Evolutionary conservation across 2,113 vertebrate species (phyloP), one percentile per base, ranked within the genome.

Genomic region (Neogale vison): DNA sequence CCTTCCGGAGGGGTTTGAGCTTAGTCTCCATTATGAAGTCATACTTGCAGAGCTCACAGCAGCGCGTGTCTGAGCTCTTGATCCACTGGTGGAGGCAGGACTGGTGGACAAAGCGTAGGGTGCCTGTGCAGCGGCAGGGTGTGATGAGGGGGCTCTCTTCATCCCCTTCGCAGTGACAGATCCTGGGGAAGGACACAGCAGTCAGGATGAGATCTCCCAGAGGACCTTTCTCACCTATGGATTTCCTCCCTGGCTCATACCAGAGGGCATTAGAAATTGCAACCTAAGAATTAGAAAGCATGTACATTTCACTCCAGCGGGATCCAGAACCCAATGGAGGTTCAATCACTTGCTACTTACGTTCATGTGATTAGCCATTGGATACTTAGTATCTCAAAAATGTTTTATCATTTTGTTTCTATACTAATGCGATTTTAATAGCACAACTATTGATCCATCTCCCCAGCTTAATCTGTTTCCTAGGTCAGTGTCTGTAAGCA

Each of bases 151-250:
- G 99, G 84, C 98, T 99, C 83, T 99, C 99, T 24, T 99, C 99
- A 9, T 99, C 99, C 34, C 99, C 99, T 99, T 99, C 99, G 96
- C 99, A 99, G 99, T 99, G 99, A 98, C 99, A 99, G 98, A 99
- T 99, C 99, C 99, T 99, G 98, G 45, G 97, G 91, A 97, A 95
- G 98, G 97, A 98, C 93, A 99, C n/a, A 98, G 90, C 85, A 97
- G 69, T 0, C 0, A 50, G 83, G 94, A 13, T 98, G 96, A 96
- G 92, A 86, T 26, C 63, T 61, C 45, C 65, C 52, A 83, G 87
- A 74, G 57, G 84, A 71, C 52, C 61, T 6, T 2, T 34, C 31
- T 42, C 65, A 39, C 17, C 50, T 20, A 7, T 8, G 47, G 18
- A 34, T 14, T 59, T 34, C 39, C 29, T 21, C 20, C 7, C 36